Percentiles rank a stretch among this genome's conserved stretches.
These are phyloP conservation scores for Sceloporus tristichus DNA, from an alignment of 2,113 vertebrate genomes.

Conservation along the genomic window DNA sequence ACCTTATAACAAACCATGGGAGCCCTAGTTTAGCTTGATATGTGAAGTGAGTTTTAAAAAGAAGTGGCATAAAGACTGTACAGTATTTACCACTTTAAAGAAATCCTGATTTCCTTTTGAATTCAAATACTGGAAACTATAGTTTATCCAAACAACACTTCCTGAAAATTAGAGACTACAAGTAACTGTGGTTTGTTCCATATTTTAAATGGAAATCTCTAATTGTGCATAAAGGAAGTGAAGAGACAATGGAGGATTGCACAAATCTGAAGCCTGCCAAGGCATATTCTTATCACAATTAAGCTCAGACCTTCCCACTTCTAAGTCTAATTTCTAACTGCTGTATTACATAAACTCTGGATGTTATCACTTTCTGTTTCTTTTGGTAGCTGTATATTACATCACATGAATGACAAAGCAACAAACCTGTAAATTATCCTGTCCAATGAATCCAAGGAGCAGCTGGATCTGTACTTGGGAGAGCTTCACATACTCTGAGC, in stretches of 20 bases:
- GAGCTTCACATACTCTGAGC: constrained; percentile 84
- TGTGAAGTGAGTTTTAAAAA: neutral
- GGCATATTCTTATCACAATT: neutral
- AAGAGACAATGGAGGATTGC: neutral
- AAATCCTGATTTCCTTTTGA: neutral
- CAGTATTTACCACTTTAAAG: neutral
- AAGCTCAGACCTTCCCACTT: neutral
- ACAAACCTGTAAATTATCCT: constrained; percentile 91
- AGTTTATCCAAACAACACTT: neutral
- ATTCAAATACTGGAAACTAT: neutral
- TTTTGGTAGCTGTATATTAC: fast-evolving
- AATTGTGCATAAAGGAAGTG: neutral
- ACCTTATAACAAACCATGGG: neutral
- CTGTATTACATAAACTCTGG: neutral
- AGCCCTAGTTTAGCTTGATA: neutral
- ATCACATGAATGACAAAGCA: constrained; percentile 20
- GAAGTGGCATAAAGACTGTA: neutral
- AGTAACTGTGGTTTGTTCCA: neutral
- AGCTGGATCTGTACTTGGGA: constrained; percentile 92
- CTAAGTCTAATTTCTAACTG: neutral
- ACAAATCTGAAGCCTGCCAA: neutral
- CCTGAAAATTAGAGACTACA: neutral
- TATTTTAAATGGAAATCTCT: neutral
- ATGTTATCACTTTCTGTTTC: neutral
- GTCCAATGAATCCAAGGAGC: constrained; percentile 95